These are phyloP conservation scores for Scaptomyza tumidula DNA, from an alignment of 2,888 invertebrate genomes.

Conservation along the genomic window DNA sequence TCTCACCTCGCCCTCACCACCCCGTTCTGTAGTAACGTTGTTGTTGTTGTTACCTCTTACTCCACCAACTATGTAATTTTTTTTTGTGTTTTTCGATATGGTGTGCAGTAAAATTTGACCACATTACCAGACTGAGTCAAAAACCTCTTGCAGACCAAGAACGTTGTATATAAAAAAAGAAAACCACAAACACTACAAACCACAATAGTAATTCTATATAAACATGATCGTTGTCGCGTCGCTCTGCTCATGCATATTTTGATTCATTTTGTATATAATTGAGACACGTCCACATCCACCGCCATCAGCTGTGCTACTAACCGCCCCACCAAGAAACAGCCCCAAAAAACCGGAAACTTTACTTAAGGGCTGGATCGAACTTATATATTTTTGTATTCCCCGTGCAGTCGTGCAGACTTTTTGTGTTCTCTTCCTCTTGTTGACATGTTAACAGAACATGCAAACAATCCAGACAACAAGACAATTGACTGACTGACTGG, in stretches of 20 bases:
- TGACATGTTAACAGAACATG: conserved; percentile 30
- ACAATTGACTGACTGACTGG: conserved; percentile 12
- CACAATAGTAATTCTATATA: conserved; percentile 21
- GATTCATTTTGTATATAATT: conserved; percentile 65
- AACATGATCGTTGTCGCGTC: conserved; percentile 63
- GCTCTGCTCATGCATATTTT: conserved; percentile 30
- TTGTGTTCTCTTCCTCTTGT: conserved; percentile 34
- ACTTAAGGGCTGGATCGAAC: conserved; percentile 32
- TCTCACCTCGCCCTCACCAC: conserved; percentile 52
- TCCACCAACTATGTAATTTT: conserved; percentile 23
- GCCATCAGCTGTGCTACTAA: conserved; percentile 67
- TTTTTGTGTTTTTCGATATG: conserved; percentile 50
- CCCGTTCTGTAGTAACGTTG: conserved; percentile 62
- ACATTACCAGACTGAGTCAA: conserved; percentile 14
- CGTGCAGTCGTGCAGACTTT: conserved; percentile 36
- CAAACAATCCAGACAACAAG: conserved; percentile 4
- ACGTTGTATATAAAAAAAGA: conserved; percentile 42
- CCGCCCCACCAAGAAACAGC: conserved; percentile 39
- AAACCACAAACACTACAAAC: conserved; percentile 1
- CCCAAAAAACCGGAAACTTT: conserved; percentile 22
- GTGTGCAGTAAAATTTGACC: conserved; percentile 41
- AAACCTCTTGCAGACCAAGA: conserved; percentile 63
- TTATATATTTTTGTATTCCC: conserved; percentile 32
- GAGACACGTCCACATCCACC: conserved; percentile 47
- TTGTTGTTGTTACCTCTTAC: conserved; percentile 64